These are phyloP conservation scores for Neodiprion lecontei DNA, from an alignment of 1,140 invertebrate species.

Conservation along the genomic window DNA sequence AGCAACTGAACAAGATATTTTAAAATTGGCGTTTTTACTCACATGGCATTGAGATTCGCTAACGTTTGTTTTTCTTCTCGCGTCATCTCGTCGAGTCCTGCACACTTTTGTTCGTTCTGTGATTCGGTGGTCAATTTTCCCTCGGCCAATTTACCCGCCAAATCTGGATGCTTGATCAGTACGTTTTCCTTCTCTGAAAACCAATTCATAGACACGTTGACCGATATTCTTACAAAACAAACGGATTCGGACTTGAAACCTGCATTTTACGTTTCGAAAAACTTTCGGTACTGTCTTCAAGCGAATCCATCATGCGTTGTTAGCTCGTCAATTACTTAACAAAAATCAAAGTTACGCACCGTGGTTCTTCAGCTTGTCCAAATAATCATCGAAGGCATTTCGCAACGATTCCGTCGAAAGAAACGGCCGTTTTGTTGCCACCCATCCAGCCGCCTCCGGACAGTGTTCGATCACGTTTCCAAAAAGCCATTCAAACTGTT, in stretches of 20 bases:
- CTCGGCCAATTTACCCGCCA: constrained; percentile 67
- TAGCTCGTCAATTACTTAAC: not conserved
- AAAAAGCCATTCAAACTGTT: constrained; percentile 68
- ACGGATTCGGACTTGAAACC: no score
- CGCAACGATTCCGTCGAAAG: constrained; percentile 59
- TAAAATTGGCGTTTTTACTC: constrained; percentile 30
- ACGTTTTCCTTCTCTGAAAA: constrained; percentile 65
- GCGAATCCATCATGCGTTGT: constrained; percentile 2
- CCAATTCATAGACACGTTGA: constrained; percentile 14
- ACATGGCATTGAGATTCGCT: constrained; percentile 63
- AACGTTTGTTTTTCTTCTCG: constrained; percentile 62
- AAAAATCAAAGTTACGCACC: constrained; percentile 52
- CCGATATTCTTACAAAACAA: constrained; percentile 10
- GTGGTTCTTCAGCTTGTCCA: constrained; percentile 62
- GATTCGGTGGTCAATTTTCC: constrained; percentile 69
- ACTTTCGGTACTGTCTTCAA: not conserved
- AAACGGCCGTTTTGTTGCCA: constrained; percentile 66
- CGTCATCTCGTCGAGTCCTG: constrained; percentile 64
- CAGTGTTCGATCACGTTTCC: constrained; percentile 72
- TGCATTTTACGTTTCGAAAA: constrained; percentile 11
- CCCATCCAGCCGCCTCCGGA: constrained; percentile 60
- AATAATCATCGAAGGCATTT: constrained; percentile 62
- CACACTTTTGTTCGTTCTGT: constrained; percentile 65
- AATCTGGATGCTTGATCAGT: constrained; percentile 69
- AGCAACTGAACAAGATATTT: no score